A percentile compares a stretch with the other conserved stretches of the same genome.
These are phyloP conservation scores for Euplexia lucipara DNA, from an alignment of 2,888 invertebrate species.

Conservation along the genomic window DNA sequence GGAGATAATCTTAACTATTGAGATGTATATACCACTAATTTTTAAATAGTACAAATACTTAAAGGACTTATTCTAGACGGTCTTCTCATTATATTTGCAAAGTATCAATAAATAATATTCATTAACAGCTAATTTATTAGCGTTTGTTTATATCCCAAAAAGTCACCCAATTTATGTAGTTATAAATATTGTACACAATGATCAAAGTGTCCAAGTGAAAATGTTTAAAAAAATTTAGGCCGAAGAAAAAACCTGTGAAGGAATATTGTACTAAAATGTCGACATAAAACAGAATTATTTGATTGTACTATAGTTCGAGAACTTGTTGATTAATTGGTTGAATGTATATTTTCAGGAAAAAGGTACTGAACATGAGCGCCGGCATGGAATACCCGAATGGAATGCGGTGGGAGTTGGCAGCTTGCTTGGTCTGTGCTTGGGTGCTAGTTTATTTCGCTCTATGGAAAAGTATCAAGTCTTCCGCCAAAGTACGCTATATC, in stretches of 20 bases:
- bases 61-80: too few relatives aligned
- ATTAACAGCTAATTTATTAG: too few relatives aligned
- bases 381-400: constrained; percentile 96
- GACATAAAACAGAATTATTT: constrained; percentile 1
- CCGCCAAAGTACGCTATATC: constrained; percentile 97
- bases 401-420: constrained; percentile 97
- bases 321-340: background rate
- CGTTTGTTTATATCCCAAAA: too few relatives aligned
- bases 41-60: too few relatives aligned
- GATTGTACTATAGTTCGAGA: background rate
- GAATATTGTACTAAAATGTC: too few relatives aligned
- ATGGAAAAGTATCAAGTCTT: constrained; percentile 99
- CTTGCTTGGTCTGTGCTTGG: constrained; percentile 98
- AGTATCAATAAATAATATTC: too few relatives aligned
- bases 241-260: too few relatives aligned
- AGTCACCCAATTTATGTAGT: too few relatives aligned
- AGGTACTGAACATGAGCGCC: constrained; percentile 95
- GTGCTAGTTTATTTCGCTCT: constrained; percentile 98
- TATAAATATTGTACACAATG: background rate
- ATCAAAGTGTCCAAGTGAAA: background rate
- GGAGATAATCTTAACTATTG: background rate
- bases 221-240: too few relatives aligned
- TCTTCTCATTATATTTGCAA: too few relatives aligned
- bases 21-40: too few relatives aligned
- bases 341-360: constrained; percentile 91